Evolutionary conservation across 2,797 vertebrate genomes (phyloP), one percentile per base, ranked within the genome.

Genomic region (Urophycis tenuis): DNA sequence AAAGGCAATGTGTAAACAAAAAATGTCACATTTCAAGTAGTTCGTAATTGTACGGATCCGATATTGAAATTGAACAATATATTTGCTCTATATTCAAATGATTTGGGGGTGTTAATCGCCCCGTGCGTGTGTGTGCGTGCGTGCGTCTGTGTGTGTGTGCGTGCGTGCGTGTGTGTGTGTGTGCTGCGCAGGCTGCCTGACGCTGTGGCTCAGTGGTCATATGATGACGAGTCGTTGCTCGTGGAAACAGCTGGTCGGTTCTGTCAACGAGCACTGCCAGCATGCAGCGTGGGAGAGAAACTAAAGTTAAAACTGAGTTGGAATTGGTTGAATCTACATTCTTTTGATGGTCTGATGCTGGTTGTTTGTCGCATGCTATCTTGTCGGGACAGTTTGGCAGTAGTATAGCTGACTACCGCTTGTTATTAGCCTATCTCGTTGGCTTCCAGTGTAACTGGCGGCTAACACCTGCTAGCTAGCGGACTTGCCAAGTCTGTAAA

Each of bases 231-330:
- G 88, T 84, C 84, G 88, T 87, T 87, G 88, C 84, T 82, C 80
- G 83, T 85, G 85, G 88, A 90, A 90, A 91, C 90, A 92, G 92
- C 89, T 92, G 90, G 53, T 90, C 81, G 85, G 88, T 91, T 89
- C 87, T 88, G 85, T 88, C 89, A 87, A 71, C 39, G 39, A 41
- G 85, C 69, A 30, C 45, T 41, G 45, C 71, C 74, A 39, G 33
- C 74, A 9, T 81, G 75, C 74, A 39, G 33, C 74, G 9, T 81
- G 75, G 77, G 33, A 41, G 75, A 32, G 69, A 49, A 75, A 81
- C 75, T 76, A 85, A 91, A 89, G 86, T 86, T 82, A 0, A 73
- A 71, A 72, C 70, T 31, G 80, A 73, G 29, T 60, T 11, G 73
- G 82, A 81, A 84, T 70, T 29, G 72, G 75, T 32, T 1, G 9